These are phyloP conservation scores for Microctonus hyperodae DNA, from an alignment of 2,888 invertebrate genomes.

Conservation along the genomic window DNA sequence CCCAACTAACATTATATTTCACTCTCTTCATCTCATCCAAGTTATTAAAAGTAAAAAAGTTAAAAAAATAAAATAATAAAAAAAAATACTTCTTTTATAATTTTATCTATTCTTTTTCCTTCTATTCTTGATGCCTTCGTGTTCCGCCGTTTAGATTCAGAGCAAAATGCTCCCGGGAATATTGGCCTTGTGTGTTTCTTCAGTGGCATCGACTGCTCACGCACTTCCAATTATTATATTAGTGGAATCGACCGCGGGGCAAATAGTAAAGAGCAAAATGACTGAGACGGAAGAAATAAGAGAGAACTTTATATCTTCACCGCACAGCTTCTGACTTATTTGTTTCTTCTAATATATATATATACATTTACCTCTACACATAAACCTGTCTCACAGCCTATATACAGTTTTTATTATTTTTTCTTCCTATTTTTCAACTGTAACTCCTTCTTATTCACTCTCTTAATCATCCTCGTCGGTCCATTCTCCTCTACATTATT, in stretches of 20 bases:
- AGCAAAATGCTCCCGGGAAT: constrained; percentile 32
- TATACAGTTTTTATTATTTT: neutral
- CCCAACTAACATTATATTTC: neutral
- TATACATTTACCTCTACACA: too few relatives aligned
- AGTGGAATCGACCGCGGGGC: constrained; percentile 32
- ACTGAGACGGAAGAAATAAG: neutral
- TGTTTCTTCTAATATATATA: neutral
- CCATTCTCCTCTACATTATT: neutral
- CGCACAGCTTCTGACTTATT: constrained; percentile 10
- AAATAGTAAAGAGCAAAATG: constrained; percentile 15
- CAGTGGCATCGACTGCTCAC: constrained; percentile 31
- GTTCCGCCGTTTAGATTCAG: constrained; percentile 40
- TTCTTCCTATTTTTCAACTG: neutral
- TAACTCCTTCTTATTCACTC: neutral
- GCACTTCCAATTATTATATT: constrained; percentile 39
- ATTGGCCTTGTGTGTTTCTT: constrained; percentile 17
- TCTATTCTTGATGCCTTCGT: neutral
- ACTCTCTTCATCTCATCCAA: neutral
- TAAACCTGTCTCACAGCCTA: too few relatives aligned
- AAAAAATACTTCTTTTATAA: neutral
- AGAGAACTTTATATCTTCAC: constrained; percentile 2
- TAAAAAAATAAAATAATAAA: neutral
- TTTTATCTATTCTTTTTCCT: neutral
- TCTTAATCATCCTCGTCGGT: neutral
- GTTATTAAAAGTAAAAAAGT: too few relatives aligned